phyloP scores from a whole-genome alignment of 2,113 vertebrate genomes.

The Zosterops lateralis region DNA sequence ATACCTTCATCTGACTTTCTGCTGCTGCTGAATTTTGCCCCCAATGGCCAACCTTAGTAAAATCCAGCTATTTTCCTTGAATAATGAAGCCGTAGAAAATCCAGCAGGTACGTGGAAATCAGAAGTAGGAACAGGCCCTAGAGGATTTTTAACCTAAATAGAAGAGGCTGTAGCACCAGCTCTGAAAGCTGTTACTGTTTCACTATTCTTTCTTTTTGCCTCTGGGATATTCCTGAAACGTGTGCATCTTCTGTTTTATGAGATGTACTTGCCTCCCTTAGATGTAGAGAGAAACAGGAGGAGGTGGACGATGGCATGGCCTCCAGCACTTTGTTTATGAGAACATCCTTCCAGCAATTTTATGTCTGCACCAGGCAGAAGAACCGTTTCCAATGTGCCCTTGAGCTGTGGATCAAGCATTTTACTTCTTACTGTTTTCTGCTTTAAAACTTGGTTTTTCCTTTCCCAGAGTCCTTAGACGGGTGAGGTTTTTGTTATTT shows the following conservation, averaged over 20 bases:
- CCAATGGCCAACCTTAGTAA: conserved; percentile 19
- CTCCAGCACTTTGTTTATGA: conserved; percentile 67
- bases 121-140: conserved; percentile 5
- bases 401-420: conserved; percentile 63
- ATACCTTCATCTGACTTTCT: conserved; percentile 35
- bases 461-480: conserved; percentile 1
- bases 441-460: conserved; percentile 17
- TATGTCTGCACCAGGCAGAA: conserved; percentile 43
- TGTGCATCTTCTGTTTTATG: conserved; percentile 48
- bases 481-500: neutral
- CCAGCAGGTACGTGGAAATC: conserved; percentile 16
- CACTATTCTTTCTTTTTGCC: conserved; percentile 52
- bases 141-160: conserved; percentile 68
- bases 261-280: conserved; percentile 46
- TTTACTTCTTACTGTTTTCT: conserved; percentile 20
- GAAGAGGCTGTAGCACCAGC: conserved; percentile 23
- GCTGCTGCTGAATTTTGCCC: conserved; percentile 24
- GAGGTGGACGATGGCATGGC: conserved; percentile 52
- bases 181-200: conserved; percentile 47
- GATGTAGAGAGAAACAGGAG: conserved; percentile 48
- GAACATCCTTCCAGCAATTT: conserved; percentile 66
- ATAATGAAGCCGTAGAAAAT: conserved; percentile 42
- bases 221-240: conserved; percentile 56
- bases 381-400: conserved; percentile 50
- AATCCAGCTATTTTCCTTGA: conserved; percentile 30